Evolutionary conservation across 2,113 vertebrate species (phyloP), one percentile per base, ranked within the genome.

Genomic region (Blennius ocellaris): DNA sequence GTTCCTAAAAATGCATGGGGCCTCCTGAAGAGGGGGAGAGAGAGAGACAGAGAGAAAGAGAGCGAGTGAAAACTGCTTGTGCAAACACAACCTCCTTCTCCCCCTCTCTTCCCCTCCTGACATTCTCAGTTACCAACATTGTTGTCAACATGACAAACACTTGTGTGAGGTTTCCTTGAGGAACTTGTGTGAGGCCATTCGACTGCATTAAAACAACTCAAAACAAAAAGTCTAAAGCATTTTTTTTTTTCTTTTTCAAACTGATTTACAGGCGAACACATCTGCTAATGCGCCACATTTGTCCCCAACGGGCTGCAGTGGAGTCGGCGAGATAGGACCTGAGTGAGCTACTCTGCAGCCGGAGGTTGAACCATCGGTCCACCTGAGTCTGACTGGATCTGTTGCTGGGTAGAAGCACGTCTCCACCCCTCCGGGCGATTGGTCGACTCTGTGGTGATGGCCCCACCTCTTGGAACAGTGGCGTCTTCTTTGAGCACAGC

Each of bases 341-440:
- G 16, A 58, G 17, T 15, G 65, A 74, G 76, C 64, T 66, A 55
- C 51, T 68, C 63, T 58, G 54, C 44, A 86, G 66, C 60, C 72
- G 15, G 3, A 50, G 56, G 54, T 56, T 64, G 57, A 71, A 75
- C 69, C 50, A 41, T 72, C n/a, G 62, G 52, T 76, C 78, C 87
- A 89, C 87, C 87, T 91, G 85, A 80, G 82, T 71, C 63, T 57
- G 41, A 38, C 68, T 30, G 45, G 55, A 65, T 47, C 86, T 90
- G 93, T 94, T 92, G 90, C 91, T 11, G 91, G 92, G 93, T 88
- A 91, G 78, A 90, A 76, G 75, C 9, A 12, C 70, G 69, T 88
- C 84, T 87, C 92, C 93, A 87, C 92, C 93, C 92, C 92, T 90
- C 36, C 1, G 43, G 68, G 65, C 51, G 82, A 93, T 92, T 92